Evolutionary conservation across 1,140 invertebrate genomes (phyloP).

Genomic region (Drosophila watanabei): DNA sequence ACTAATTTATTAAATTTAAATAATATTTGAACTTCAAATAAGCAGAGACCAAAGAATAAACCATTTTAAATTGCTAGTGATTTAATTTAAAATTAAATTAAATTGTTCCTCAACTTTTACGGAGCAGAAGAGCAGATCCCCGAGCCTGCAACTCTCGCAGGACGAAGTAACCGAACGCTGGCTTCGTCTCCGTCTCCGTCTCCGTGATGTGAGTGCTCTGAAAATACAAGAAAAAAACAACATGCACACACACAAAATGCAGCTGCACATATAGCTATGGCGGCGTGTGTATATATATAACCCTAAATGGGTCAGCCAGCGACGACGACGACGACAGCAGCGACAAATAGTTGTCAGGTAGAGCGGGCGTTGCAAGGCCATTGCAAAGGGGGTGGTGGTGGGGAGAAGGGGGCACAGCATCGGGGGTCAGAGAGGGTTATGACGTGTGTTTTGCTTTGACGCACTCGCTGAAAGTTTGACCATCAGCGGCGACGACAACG

Average conservation of each 20-base stretch:
- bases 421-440: constrained; percentile 45
- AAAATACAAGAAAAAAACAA: constrained; percentile 5
- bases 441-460: constrained; percentile 77
- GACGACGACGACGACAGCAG: constrained; percentile 28
- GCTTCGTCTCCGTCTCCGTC: background rate
- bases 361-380: constrained; percentile 59
- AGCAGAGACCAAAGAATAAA: too few relatives aligned
- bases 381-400: background rate
- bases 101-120: background rate
- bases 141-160: background rate
- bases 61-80: too few relatives aligned
- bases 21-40: too few relatives aligned
- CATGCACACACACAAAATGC: constrained; percentile 5
- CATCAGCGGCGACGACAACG: constrained; percentile 20
- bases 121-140: background rate
- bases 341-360: constrained; percentile 74
- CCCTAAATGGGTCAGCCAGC: constrained; percentile 65
- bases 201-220: background rate
- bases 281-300: constrained; percentile 41
- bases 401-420: background rate
- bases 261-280: constrained; percentile 25
- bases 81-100: too few relatives aligned
- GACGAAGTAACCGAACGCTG: constrained; percentile 4
- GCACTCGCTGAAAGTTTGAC: constrained; percentile 45
- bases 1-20: too few relatives aligned